These are phyloP conservation scores for Pachycephus smyrnensis DNA, from an alignment of 2,888 invertebrate species.

Conservation along the genomic window DNA sequence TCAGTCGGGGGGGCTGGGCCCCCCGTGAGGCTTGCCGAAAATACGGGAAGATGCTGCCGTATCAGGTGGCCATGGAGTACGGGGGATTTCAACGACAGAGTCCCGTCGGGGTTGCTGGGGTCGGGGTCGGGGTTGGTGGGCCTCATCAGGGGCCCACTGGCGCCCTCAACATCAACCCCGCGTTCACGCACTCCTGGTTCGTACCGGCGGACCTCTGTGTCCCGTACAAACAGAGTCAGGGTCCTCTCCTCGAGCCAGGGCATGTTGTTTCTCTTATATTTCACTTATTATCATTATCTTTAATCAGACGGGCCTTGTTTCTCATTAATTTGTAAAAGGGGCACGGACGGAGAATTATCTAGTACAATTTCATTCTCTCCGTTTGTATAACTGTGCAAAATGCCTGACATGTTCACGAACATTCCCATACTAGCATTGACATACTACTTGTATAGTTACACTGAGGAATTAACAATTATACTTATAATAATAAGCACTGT, in stretches of 20 bases:
- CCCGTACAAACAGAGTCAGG: constrained; percentile 84
- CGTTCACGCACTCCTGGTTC: constrained; percentile 96
- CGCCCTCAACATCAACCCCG: constrained; percentile 77
- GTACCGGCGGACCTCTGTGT: constrained; percentile 94
- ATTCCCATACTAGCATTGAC: neutral
- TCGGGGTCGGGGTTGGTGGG: constrained; percentile 56
- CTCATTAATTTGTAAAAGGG: neutral
- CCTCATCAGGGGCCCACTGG: constrained; percentile 90
- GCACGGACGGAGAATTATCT: neutral
- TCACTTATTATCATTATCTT: constrained; percentile 42
- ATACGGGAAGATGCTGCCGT: constrained; percentile 78
- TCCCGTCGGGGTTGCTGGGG: constrained; percentile 62
- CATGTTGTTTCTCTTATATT: constrained; percentile 77
- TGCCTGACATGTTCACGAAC: neutral
- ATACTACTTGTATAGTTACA: neutral
- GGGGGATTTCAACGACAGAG: constrained; percentile 70
- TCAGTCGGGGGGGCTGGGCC: neutral
- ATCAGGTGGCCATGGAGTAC: constrained; percentile 87
- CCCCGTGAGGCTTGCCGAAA: neutral
- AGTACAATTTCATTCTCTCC: neutral
- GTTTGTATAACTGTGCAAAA: neutral
- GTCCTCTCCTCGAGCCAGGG: constrained; percentile 92
- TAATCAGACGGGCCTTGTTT: neutral
- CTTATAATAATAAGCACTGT: neutral
- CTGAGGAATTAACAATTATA: neutral